Percentiles rank a stretch among this genome's conserved stretches.
Evolutionary conservation across 2,113 vertebrate species (phyloP).

Genomic region (Salvelinus sp.): DNA sequence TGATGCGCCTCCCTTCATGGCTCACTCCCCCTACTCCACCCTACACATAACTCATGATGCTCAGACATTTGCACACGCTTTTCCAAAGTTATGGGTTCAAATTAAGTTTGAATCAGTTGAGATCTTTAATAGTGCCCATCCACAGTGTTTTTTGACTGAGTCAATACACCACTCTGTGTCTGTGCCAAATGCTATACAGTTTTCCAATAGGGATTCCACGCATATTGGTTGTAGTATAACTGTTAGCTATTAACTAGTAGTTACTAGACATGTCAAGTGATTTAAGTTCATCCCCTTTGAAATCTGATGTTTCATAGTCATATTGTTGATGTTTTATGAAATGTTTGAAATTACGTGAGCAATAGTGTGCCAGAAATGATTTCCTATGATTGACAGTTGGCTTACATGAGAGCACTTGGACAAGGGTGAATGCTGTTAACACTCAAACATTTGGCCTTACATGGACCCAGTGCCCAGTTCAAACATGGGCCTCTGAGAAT

Average conservation of each 20-base stretch:
- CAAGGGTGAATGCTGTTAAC: background rate
- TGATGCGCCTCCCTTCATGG: too few species aligned
- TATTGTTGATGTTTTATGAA: background rate
- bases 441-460: background rate
- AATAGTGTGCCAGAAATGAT: background rate
- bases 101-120: background rate
- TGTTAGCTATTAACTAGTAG: too few species aligned
- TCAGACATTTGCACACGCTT: background rate
- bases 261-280: too few species aligned
- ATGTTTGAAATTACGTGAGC: background rate
- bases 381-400: background rate
- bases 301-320: too few species aligned
- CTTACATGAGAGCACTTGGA: background rate
- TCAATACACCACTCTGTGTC: background rate
- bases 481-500: background rate
- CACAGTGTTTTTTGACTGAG: background rate
- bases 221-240: too few species aligned
- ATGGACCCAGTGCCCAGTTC: background rate
- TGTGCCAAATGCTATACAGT: background rate
- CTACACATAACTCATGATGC: background rate
- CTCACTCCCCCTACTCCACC: background rate
- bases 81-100: background rate
- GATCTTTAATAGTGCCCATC: background rate
- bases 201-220: background rate
- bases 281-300: too few species aligned